Base-by-base conservation (phyloP, 2,113 vertebrate genomes). In the Labeo catla region DNA sequence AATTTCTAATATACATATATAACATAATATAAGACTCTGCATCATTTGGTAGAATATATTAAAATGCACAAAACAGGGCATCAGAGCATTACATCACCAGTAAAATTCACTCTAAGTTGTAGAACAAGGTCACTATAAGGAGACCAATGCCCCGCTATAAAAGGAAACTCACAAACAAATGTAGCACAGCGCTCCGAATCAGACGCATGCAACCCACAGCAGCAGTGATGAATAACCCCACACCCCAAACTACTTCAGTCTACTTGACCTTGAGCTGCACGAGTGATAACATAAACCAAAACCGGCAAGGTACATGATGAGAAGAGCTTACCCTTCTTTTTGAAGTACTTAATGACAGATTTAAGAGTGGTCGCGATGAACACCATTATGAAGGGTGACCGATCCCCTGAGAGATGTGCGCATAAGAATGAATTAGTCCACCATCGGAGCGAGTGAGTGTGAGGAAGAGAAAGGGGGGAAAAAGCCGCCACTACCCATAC, bases 271-370 rank as follows among this genome's bases (percentile, higher is more conserved):
- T 89, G 86, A 87, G 86, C 66, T 77, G 59, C 19, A 10, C 34
- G n/a, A 54, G 21, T 43, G 72, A 76, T 52, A 73, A 86, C 76
- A 79, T 49, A 79, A 80, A 81, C 23, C 77, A 45, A 36, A 83
- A 83, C 34, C 15, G 8, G 6, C 23, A 21, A 12, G 21, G 50
- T n/a, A 23, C 52, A 81, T 52, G 49, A 84, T 59, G 43, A 63
- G 59, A 88, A 50, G 61, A 50, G 84, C 90, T 90, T 88, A 91
- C 90, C 90, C 76, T 90, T 91, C 54, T 65, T 90, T 88, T 85
- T 91, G 87, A 91, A 91, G 85, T 90, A 91, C 90, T 91, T 91
- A 84, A 91, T 90, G 61, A 91, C 83, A 13, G 90, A 90, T 88
- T 91, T 91, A 52, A 91, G 90, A 66, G 90, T 88, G 15, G 80